Evolutionary conservation across 2,113 vertebrate species (phyloP).

Genomic region (Poeciliopsis occidentalis): DNA sequence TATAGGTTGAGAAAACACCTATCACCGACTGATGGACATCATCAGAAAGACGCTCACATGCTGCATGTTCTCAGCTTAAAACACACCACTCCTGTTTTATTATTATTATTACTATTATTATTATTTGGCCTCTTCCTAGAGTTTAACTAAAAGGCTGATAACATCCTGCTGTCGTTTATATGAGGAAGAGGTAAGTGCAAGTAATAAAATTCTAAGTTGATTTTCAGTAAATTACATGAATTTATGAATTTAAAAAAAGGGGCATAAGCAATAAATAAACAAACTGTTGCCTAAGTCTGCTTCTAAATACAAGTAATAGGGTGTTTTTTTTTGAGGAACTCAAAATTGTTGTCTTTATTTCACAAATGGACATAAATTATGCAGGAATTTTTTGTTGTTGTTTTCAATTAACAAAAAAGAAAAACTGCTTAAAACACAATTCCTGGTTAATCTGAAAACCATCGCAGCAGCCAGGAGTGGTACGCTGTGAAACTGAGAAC

Average conservation of each 20-base stretch:
- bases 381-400: no score
- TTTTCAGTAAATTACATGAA: neutral
- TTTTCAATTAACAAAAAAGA: no score
- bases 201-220: neutral
- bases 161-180: neutral
- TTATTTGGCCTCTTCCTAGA: no score
- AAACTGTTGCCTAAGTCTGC: neutral
- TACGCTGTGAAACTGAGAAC: neutral
- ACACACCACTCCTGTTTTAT: neutral
- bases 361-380: no score
- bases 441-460: neutral
- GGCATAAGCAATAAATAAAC: neutral
- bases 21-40: slow-evolving; percentile 1
- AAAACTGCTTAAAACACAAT: neutral
- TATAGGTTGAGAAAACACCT: no score
- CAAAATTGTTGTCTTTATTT: no score
- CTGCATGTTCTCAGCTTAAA: neutral
- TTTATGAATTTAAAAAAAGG: neutral
- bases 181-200: no score
- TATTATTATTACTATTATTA: no score
- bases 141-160: neutral
- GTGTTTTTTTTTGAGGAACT: no score
- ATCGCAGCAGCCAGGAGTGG: neutral
- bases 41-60: slow-evolving; percentile 17
- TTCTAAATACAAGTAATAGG: no score